Base-by-base conservation (phyloP, 2,113 vertebrate genomes). In the Pedetes capensis region DNA sequence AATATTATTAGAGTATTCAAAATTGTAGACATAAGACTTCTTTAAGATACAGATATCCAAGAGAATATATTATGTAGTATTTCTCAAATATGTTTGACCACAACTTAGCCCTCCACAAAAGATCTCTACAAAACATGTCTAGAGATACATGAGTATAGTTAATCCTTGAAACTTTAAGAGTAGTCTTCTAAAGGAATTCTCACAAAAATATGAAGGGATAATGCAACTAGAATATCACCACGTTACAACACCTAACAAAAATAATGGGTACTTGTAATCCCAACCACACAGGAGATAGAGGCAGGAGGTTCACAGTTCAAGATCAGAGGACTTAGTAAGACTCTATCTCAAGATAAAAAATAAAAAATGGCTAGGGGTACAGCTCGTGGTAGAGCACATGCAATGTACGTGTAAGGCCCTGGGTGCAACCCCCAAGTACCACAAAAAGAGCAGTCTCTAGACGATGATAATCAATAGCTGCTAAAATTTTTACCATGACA, bases 241-340 rank as follows among this genome's bases (percentile, higher is more conserved):
- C 64, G 84, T 89, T 93, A 12, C 20, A 91, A 86, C 10, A 66
- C 27, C 49, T 75, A 91, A 81, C 49, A 72, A 91, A 95, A 86
- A n/a, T 57, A 81, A 81, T 10, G 39, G n/a, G n/a, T n/a, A n/a
- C n/a, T n/a, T n/a, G n/a, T n/a, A n/a, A n/a, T n/a, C n/a, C n/a
- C n/a, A n/a, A n/a, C n/a, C n/a, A n/a, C n/a, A n/a, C n/a, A n/a
- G n/a, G n/a, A n/a, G n/a, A n/a, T n/a, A n/a, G n/a, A n/a, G n/a
- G n/a, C n/a, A n/a, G n/a, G n/a, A n/a, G n/a, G n/a, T n/a, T n/a
- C n/a, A n/a, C n/a, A n/a, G n/a, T n/a, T n/a, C n/a, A n/a, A n/a
- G n/a, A n/a, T n/a, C n/a, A n/a, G n/a, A n/a, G n/a, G n/a, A n/a
- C n/a, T n/a, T n/a, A n/a, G n/a, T n/a, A n/a, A n/a, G n/a, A n/a